Evolutionary conservation across 2,113 vertebrate genomes (phyloP).

Genomic region (Chamaetylas fuelleborni): DNA sequence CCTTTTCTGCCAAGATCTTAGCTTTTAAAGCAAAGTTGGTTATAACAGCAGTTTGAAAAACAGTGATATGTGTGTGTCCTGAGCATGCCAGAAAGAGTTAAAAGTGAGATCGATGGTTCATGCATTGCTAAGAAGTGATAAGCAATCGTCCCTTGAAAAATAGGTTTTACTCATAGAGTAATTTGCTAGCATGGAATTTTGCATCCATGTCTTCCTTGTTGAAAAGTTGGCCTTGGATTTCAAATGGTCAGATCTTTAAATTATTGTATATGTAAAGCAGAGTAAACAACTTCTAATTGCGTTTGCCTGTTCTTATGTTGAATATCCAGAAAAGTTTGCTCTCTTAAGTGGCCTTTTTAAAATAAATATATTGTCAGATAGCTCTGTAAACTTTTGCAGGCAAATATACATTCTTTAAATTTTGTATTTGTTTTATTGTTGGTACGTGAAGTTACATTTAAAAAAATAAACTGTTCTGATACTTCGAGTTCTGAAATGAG

Average conservation of each 20-base stretch:
- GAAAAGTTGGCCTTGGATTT: not conserved
- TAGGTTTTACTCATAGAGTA: not conserved
- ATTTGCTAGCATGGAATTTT: not conserved
- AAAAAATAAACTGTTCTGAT: not conserved
- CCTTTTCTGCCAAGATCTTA: not conserved
- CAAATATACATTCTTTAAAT: not conserved
- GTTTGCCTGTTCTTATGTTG: not conserved
- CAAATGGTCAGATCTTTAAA: not conserved
- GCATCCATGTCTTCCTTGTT: not conserved
- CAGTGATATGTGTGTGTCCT: not conserved
- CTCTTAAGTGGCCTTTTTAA: not conserved
- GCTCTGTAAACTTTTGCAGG: not conserved
- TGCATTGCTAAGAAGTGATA: not conserved
- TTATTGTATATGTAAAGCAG: rapidly evolving
- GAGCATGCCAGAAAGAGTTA: not conserved
- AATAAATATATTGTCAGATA: not conserved
- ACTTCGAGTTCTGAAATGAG: not conserved
- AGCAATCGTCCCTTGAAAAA: not conserved
- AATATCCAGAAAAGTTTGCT: not conserved
- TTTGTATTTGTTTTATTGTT: not conserved
- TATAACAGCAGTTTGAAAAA: not conserved
- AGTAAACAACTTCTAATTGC: not conserved
- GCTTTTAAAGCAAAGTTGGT: not conserved
- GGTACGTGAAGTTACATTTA: not conserved
- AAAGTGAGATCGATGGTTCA: not conserved